These are phyloP conservation scores for Dermochelys coriacea DNA, from an alignment of 2,797 vertebrate species.

Conservation along the genomic window DNA sequence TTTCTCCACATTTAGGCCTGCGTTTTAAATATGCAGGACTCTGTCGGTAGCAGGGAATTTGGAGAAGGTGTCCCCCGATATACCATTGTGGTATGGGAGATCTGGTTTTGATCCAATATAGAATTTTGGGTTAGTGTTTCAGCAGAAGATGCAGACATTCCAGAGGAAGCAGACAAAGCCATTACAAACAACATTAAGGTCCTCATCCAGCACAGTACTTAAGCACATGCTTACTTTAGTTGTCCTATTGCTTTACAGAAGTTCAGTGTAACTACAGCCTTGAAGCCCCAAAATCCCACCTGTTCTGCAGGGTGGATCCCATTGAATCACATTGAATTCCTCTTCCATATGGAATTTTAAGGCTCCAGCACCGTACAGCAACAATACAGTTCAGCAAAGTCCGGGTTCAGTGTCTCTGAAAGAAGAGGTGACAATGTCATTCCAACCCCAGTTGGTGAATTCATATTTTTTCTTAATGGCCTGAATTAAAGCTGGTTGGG, in stretches of 20 bases:
- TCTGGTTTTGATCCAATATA: not conserved
- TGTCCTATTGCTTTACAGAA: not conserved
- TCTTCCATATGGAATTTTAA: rapidly evolving
- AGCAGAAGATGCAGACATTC: rapidly evolving
- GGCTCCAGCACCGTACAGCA: rapidly evolving
- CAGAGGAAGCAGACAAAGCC: not conserved
- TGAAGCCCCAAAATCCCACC: not conserved
- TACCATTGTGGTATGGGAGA: rapidly evolving
- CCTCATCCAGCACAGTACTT: rapidly evolving
- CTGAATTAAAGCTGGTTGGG: not conserved
- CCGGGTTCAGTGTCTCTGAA: rapidly evolving
- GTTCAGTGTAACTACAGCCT: rapidly evolving
- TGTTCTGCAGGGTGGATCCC: not conserved
- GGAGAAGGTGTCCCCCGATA: not conserved
- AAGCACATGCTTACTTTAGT: rapidly evolving
- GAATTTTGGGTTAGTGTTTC: not conserved
- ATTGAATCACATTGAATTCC: rapidly evolving
- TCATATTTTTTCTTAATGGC: not conserved
- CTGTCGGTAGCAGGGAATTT: not conserved
- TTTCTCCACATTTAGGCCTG: conserved; percentile 52
- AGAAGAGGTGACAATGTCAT: not conserved
- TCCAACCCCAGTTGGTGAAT: conserved; percentile 26
- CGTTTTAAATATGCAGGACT: rapidly evolving
- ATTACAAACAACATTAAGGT: rapidly evolving
- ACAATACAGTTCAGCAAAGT: not conserved